Conservation (phyloP, 2,113 vertebrate genomes). For the Dromiciops gliroides region DNA sequence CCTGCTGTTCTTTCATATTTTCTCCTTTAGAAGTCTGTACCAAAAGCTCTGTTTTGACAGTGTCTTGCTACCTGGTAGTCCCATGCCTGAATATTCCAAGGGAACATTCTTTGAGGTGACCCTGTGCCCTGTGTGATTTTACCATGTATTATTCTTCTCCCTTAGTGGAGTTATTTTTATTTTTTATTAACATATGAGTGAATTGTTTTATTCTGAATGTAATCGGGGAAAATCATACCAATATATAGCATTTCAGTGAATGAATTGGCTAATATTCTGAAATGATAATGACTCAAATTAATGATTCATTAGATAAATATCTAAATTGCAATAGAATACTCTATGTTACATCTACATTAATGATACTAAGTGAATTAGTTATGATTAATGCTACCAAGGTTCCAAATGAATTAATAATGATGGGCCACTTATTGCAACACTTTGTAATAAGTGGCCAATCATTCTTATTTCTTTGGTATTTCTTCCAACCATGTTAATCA, state of each 20-base stretch:
- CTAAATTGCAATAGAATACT: constrained; percentile 70
- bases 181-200: background rate
- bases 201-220: background rate
- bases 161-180: background rate
- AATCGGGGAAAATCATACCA: background rate
- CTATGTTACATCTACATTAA: constrained; percentile 73
- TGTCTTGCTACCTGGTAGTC: background rate
- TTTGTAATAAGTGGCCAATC: constrained; percentile 74
- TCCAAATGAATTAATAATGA: constrained; percentile 75
- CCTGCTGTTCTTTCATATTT: background rate
- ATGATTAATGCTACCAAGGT: constrained; percentile 79
- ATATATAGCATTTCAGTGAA: background rate
- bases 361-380: constrained; percentile 75
- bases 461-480: constrained; percentile 79
- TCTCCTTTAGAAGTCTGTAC: background rate
- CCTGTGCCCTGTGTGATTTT: background rate
- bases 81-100: background rate
- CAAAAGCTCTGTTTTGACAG: background rate
- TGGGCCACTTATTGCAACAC: constrained; percentile 79
- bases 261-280: background rate
- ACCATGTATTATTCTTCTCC: background rate
- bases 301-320: constrained; percentile 4
- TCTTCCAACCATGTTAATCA: constrained; percentile 75
- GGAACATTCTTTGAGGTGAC: background rate
- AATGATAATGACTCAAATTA: background rate